Conservation (phyloP, 1,140 invertebrate species). For the Drosophila lowei region DNA sequence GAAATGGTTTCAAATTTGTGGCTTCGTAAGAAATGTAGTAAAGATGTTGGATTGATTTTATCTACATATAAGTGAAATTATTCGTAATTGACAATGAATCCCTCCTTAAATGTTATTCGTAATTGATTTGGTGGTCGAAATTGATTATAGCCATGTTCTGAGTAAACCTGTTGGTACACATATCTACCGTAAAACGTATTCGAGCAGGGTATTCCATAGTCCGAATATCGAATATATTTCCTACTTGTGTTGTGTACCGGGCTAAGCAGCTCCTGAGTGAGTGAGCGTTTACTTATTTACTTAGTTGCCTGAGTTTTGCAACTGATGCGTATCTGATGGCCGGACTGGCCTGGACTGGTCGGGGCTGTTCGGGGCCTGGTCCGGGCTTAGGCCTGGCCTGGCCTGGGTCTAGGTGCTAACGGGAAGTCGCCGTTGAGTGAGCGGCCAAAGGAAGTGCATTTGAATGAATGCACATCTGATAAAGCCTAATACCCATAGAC, state of each 20-base stretch:
- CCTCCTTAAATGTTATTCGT: too few species aligned
- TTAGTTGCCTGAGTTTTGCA: conserved; percentile 53
- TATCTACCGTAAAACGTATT: too few species aligned
- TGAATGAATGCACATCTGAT: conserved; percentile 78
- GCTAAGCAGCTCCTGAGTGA: conserved; percentile 23
- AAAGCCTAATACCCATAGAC: conserved; percentile 70
- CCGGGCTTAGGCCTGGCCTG: neutral
- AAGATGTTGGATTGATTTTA: too few species aligned
- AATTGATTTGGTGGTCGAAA: too few species aligned
- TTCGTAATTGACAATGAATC: too few species aligned
- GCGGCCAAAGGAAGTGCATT: conserved; percentile 72
- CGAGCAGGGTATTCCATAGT: too few species aligned
- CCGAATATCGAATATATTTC: too few species aligned
- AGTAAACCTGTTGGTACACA: too few species aligned
- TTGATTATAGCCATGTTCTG: too few species aligned
- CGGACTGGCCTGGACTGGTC: conserved; percentile 8
- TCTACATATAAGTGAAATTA: too few species aligned
- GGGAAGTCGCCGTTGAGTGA: conserved; percentile 73
- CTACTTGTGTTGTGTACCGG: neutral
- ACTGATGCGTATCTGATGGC: conserved; percentile 72
- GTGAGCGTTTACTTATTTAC: conserved; percentile 54
- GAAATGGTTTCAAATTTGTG: too few species aligned
- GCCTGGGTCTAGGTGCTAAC: conserved; percentile 52
- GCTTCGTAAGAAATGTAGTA: too few species aligned
- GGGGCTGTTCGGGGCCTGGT: conserved; percentile 10